Evolutionary conservation across 2,113 vertebrate genomes (phyloP).

Genomic region (Parotia lawesii): DNA sequence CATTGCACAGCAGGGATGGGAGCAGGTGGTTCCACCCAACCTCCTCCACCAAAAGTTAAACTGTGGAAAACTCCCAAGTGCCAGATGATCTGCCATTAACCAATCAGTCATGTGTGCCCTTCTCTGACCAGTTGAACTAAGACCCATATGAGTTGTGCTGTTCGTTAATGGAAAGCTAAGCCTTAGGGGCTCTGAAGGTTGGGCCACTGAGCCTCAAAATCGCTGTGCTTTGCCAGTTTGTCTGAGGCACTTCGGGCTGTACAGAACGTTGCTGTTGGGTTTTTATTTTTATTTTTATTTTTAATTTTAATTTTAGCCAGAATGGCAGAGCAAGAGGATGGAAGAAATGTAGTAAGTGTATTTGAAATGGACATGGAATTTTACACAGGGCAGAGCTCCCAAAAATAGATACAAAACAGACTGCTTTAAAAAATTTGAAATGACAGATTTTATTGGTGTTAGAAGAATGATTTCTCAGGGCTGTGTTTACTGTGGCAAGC

Average conservation of each 20-base stretch:
- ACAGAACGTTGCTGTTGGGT: background rate
- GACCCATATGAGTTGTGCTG: background rate
- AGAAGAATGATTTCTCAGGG: slow-evolving; percentile 35
- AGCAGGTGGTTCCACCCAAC: background rate
- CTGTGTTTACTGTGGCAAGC: slow-evolving; percentile 37
- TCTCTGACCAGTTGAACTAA: background rate
- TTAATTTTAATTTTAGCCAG: slow-evolving; percentile 21
- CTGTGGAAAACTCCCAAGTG: background rate
- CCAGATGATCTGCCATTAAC: background rate
- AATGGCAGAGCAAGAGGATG: slow-evolving; percentile 4
- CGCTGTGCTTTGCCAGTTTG: background rate
- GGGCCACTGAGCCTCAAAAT: background rate
- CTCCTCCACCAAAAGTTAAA: background rate
- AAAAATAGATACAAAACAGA: slow-evolving; percentile 51
- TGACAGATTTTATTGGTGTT: slow-evolving; percentile 60
- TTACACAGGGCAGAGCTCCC: slow-evolving; percentile 6
- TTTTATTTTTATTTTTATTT: slow-evolving; percentile 21
- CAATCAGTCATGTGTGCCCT: background rate
- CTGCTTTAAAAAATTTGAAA: slow-evolving; percentile 5
- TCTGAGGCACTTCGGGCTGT: background rate
- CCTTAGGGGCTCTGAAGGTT: background rate
- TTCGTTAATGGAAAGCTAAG: slow-evolving; percentile 34
- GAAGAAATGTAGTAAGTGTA: slow-evolving; percentile 42
- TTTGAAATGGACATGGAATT: slow-evolving; percentile 50
- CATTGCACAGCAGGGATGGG: background rate